phyloP scores from a whole-genome alignment of 2,113 vertebrate genomes.

The Micronycteris hirsuta region DNA sequence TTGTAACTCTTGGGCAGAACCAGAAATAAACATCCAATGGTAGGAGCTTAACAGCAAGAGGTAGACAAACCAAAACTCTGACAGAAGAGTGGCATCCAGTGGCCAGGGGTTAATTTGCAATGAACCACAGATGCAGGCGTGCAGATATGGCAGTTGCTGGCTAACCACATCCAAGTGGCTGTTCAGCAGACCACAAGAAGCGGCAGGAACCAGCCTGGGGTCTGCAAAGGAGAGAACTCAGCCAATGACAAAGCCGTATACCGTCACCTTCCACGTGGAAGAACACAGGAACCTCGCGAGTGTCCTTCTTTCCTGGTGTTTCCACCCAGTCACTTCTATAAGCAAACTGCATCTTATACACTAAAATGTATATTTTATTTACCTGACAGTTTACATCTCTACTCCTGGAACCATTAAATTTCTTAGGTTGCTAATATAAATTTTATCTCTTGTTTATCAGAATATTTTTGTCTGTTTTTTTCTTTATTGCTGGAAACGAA shows the following conservation, averaged over 20 bases:
- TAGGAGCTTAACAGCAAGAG: neutral
- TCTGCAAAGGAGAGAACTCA: neutral
- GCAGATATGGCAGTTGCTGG: conserved; percentile 2
- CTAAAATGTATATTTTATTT: neutral
- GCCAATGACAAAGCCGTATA: neutral
- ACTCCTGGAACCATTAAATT: neutral
- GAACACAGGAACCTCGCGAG: neutral
- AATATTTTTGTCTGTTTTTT: neutral
- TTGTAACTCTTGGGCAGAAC: neutral
- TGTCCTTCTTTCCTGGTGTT: neutral
- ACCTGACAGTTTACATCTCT: neutral
- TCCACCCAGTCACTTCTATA: neutral
- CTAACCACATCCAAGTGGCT: conserved; percentile 32
- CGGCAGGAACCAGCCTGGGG: neutral
- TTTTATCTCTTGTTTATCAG: neutral
- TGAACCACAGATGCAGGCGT: neutral
- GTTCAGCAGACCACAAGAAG: conserved; percentile 15
- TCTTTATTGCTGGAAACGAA: neutral
- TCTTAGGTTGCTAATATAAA: neutral
- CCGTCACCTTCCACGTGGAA: neutral
- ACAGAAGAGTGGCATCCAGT: conserved; percentile 61
- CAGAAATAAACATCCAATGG: neutral
- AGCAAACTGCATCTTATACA: neutral
- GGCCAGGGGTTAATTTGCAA: conserved; percentile 43
- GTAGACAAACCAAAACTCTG: conserved; percentile 16